phyloP scores from a whole-genome alignment of 2,888 invertebrate genomes.

The Aphodius granarius region DNA sequence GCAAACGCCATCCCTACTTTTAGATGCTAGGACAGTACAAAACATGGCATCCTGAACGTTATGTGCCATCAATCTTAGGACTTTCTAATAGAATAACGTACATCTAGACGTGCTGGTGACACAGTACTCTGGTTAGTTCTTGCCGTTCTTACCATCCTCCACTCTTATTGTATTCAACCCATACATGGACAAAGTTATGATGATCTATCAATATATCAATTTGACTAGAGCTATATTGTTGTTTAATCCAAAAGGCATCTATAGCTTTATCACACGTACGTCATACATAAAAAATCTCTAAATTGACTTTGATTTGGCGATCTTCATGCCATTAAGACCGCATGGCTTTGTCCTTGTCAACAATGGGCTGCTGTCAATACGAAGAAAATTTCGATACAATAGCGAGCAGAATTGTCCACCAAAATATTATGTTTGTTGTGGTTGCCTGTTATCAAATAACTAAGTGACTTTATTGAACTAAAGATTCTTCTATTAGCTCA shows the following conservation, averaged over 20 bases:
- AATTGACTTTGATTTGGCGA: background rate
- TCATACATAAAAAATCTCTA: background rate
- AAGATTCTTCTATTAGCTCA: no score
- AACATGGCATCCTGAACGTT: background rate
- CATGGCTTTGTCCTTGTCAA: slow-evolving; percentile 19
- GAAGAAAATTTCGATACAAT: slow-evolving; percentile 27
- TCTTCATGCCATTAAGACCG: no score
- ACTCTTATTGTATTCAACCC: background rate
- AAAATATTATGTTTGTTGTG: no score
- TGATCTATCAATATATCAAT: background rate
- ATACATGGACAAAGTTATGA: background rate
- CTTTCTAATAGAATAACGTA: background rate
- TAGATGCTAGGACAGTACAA: background rate
- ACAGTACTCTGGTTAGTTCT: background rate
- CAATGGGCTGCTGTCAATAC: slow-evolving; percentile 42
- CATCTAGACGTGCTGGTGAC: background rate
- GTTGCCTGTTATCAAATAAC: no score
- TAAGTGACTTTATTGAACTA: no score
- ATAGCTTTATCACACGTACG: background rate
- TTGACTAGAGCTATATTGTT: background rate
- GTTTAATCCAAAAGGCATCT: background rate
- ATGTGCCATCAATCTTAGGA: background rate
- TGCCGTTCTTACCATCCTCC: background rate
- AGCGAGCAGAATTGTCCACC: no score
- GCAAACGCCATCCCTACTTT: background rate